These are phyloP conservation scores for Acropora yongei DNA, from an alignment of 64 coral and sea anemone genomes.

Conservation along the genomic window DNA sequence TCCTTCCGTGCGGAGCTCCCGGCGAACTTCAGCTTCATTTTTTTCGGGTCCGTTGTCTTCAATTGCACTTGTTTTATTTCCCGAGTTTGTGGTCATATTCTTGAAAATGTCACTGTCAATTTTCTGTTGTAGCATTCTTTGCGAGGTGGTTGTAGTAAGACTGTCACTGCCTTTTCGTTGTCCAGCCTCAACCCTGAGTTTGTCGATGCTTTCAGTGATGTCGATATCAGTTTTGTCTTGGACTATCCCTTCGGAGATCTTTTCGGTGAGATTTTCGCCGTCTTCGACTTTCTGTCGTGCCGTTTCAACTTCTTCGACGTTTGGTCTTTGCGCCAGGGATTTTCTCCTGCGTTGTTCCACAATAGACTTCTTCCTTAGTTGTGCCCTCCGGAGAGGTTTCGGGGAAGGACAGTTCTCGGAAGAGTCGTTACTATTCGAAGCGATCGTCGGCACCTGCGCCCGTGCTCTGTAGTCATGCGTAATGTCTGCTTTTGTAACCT, in stretches of 20 bases:
- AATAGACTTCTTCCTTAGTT: conserved; percentile 40
- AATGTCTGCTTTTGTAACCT: not conserved
- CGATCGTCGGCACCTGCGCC: not conserved
- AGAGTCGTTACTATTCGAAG: not conserved
- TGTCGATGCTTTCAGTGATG: not conserved
- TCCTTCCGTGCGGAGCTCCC: not conserved
- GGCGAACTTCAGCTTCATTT: not conserved
- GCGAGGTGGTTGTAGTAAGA: too few species aligned
- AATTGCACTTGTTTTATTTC: too few species aligned
- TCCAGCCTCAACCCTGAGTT: too few species aligned
- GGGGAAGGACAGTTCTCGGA: conserved; percentile 4
- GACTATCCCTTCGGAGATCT: not conserved
- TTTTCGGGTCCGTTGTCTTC: too few species aligned
- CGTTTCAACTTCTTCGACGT: conserved; percentile 1
- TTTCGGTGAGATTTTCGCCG: not conserved
- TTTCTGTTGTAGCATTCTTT: too few species aligned
- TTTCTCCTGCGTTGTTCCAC: conserved; percentile 22
- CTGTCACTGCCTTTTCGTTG: too few species aligned
- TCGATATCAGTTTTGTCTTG: not conserved
- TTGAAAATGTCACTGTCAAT: too few species aligned
- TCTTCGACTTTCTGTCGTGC: not conserved
- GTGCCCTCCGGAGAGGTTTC: conserved; percentile 35
- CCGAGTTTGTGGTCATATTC: too few species aligned
- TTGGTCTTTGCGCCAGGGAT: conserved; percentile 7
- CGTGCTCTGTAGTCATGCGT: not conserved